These are phyloP conservation scores for Tinea semifulvella DNA, from an alignment of 2,888 invertebrate genomes.

Conservation along the genomic window DNA sequence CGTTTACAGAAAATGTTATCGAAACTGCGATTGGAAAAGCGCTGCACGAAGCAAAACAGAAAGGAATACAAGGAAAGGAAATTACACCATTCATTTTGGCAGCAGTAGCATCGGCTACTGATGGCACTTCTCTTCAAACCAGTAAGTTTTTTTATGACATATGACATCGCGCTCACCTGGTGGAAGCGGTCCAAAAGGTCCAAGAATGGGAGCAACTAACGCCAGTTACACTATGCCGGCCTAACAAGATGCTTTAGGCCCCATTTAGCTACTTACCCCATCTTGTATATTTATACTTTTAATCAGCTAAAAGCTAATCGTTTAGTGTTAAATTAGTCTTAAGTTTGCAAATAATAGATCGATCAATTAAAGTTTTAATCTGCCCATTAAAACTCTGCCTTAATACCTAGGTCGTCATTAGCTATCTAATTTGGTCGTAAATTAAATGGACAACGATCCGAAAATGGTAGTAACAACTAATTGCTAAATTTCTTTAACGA, in stretches of 20 bases:
- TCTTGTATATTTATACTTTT: too few relatives aligned
- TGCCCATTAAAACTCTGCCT: conserved; percentile 35
- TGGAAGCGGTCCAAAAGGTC: too few relatives aligned
- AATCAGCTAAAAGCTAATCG: too few relatives aligned
- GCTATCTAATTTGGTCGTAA: conserved; percentile 33
- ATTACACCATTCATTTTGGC: conserved; percentile 92
- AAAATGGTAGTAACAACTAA: conserved; percentile 34
- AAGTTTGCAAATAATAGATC: background rate
- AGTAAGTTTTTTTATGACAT: too few relatives aligned
- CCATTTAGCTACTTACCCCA: too few relatives aligned
- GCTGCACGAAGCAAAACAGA: conserved; percentile 65
- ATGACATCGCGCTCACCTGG: too few relatives aligned
- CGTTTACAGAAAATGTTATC: conserved; percentile 59
- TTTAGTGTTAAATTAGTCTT: background rate
- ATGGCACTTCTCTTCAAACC: conserved; percentile 81
- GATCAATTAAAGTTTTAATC: background rate
- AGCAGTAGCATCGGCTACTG: conserved; percentile 80
- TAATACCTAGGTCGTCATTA: conserved; percentile 27
- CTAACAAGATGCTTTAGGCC: too few relatives aligned
- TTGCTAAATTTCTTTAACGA: conserved; percentile 36
- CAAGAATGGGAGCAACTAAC: too few relatives aligned
- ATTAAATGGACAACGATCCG: conserved; percentile 36
- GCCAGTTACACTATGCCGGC: too few relatives aligned
- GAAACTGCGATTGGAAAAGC: conserved; percentile 78
- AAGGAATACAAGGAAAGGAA: conserved; percentile 80